phyloP scores from a whole-genome alignment of 37 sponge, comb jelly and placozoan genomes.

The Axinella damicornis region DNA sequence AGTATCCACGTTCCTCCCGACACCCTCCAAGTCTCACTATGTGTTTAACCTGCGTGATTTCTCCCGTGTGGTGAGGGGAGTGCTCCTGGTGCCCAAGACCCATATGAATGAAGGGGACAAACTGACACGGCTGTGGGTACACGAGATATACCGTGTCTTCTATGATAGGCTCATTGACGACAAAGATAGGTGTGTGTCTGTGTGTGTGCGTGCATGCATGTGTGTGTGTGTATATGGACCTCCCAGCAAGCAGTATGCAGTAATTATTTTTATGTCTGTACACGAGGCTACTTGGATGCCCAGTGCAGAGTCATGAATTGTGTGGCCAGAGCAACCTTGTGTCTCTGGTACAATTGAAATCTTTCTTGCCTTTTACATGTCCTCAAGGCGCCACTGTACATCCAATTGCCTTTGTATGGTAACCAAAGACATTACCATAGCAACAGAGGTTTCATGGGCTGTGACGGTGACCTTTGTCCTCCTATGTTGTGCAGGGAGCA shows the following conservation, averaged over 20 bases:
- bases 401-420: too few species aligned
- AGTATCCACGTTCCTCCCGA: constrained; percentile 91
- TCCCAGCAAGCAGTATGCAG: too few species aligned
- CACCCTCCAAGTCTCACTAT: constrained; percentile 98
- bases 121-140: constrained; percentile 92
- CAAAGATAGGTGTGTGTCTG: constrained; percentile 72
- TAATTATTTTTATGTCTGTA: too few species aligned
- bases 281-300: too few species aligned
- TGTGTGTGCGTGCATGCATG: not conserved
- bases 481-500: constrained; percentile 43
- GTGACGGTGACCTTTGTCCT: not conserved
- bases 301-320: too few species aligned
- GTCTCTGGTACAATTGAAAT: too few species aligned
- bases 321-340: too few species aligned
- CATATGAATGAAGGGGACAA: constrained; percentile 90
- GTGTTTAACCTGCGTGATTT: constrained; percentile 98
- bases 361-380: too few species aligned
- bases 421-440: too few species aligned
- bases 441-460: too few species aligned
- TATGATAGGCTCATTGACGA: constrained; percentile 95
- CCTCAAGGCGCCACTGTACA: too few species aligned
- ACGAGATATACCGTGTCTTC: constrained; percentile 97
- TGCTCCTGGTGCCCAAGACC: constrained; percentile 87
- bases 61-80: constrained; percentile 91
- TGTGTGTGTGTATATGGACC: constrained; percentile 9